Evolutionary conservation across 2,113 vertebrate genomes (phyloP).

Genomic region (Rattus rattus): DNA sequence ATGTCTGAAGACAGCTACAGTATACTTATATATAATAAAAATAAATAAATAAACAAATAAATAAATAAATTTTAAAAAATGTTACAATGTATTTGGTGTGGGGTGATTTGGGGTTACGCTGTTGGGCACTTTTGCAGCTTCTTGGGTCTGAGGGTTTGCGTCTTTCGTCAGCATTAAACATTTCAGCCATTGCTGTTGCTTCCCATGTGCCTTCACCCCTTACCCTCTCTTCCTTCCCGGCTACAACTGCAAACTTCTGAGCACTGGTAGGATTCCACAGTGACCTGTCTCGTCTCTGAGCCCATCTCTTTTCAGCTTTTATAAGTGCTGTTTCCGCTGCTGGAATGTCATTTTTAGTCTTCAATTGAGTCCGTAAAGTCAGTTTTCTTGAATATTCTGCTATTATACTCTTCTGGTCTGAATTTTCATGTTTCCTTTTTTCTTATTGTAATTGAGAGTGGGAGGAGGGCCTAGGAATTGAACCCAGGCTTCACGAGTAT

Average conservation of each 20-base stretch:
- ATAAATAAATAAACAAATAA: too few species aligned
- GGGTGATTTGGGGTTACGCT: background rate
- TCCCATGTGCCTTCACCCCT: background rate
- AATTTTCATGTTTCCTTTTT: background rate
- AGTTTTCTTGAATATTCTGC: background rate
- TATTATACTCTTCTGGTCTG: background rate
- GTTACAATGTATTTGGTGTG: background rate
- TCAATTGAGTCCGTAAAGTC: background rate
- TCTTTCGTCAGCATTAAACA: background rate
- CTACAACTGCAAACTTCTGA: background rate
- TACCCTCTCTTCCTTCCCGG: background rate
- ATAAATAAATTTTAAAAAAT: too few species aligned
- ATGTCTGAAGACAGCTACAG: too few species aligned
- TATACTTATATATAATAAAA: too few species aligned
- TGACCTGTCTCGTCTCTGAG: background rate
- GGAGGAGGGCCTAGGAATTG: background rate
- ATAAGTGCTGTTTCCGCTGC: background rate
- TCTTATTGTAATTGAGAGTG: background rate
- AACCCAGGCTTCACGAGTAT: background rate
- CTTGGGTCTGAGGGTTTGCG: background rate
- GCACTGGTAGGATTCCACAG: background rate
- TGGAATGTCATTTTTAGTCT: background rate
- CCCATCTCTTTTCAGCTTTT: background rate
- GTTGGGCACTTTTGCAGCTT: background rate
- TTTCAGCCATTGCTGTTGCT: background rate